Conservation (phyloP, 2,888 invertebrate species). For the Scaptomyza caliginosa region DNA sequence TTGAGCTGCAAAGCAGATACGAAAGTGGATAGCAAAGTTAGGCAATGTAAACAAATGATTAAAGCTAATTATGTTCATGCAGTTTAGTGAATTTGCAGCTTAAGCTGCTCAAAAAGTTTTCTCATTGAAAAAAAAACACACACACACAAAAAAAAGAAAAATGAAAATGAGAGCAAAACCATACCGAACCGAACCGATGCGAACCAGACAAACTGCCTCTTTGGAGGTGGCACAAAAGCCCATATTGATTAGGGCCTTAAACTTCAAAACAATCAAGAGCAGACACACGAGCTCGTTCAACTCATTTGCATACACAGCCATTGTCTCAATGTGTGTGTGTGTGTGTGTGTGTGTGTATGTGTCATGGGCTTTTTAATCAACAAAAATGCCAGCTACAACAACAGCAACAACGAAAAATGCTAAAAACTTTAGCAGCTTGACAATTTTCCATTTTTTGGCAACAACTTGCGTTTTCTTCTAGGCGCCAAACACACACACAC, state of each 20-base stretch:
- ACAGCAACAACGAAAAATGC: conserved; percentile 55
- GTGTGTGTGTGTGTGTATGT: conserved; percentile 21
- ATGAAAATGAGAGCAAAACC: conserved; percentile 29
- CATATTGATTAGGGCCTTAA: conserved; percentile 78
- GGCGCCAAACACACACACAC: conserved; percentile 10
- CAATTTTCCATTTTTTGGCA: conserved; percentile 43
- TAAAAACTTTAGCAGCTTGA: conserved; percentile 63
- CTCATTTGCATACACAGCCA: conserved; percentile 15
- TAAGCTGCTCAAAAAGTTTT: conserved; percentile 62
- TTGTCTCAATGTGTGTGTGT: conserved; percentile 3
- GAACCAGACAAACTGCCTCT: conserved; percentile 23
- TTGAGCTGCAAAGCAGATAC: conserved; percentile 70
- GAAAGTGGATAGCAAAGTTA: conserved; percentile 27
- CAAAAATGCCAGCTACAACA: conserved; percentile 57
- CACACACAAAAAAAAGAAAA: conserved; percentile 17
- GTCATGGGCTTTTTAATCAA: conserved; percentile 67
- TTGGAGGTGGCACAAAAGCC: conserved; percentile 57
- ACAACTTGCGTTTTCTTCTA: conserved; percentile 30
- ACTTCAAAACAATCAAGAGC: conserved; percentile 75
- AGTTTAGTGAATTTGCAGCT: conserved; percentile 23
- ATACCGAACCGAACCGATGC: conserved; percentile 12
- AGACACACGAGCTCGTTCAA: conserved; percentile 37
- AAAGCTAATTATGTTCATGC: conserved; percentile 62
- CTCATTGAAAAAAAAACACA: conserved; percentile 64
- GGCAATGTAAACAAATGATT: conserved; percentile 62